phyloP scores from a whole-genome alignment of 2,797 vertebrate genomes.

The Salarias fasciatus region DNA sequence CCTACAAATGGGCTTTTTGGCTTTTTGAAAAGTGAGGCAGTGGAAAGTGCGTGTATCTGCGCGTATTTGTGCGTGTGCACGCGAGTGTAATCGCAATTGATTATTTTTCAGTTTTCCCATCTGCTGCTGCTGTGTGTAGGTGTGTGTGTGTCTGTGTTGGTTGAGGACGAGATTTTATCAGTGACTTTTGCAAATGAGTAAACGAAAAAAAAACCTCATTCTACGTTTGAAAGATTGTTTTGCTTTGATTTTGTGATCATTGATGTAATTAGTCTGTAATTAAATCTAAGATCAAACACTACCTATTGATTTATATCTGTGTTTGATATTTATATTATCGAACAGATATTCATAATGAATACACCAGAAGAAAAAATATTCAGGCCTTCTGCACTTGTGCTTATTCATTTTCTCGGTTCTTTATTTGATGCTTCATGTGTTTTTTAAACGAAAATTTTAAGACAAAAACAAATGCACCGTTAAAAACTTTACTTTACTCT shows the following conservation, averaged over 20 bases:
- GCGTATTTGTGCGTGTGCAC: not conserved
- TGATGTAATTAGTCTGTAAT: not conserved
- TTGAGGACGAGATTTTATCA: conserved; percentile 14
- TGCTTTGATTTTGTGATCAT: conserved; percentile 4
- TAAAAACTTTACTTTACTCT: too few species aligned
- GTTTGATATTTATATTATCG: too few species aligned
- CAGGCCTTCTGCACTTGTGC: not conserved
- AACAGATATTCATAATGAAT: too few species aligned
- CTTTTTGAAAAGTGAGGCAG: conserved; percentile 54
- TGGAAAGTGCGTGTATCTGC: conserved; percentile 42
- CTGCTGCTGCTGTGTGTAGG: conserved; percentile 32
- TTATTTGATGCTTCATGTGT: not conserved
- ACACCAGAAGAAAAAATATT: too few species aligned
- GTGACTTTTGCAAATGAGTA: conserved; percentile 8
- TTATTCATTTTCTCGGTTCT: not conserved
- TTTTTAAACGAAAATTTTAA: too few species aligned
- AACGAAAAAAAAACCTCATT: not conserved
- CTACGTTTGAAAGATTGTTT: conserved; percentile 3
- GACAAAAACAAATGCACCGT: too few species aligned
- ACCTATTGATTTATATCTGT: not conserved
- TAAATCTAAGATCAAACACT: not conserved
- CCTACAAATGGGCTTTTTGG: conserved; percentile 42
- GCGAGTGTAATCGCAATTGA: conserved; percentile 60
- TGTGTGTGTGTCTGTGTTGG: conserved; percentile 7
- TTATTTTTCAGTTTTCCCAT: conserved; percentile 67